These are phyloP conservation scores for Callinectes sapidus DNA, from an alignment of 2,888 invertebrate species.

Conservation along the genomic window DNA sequence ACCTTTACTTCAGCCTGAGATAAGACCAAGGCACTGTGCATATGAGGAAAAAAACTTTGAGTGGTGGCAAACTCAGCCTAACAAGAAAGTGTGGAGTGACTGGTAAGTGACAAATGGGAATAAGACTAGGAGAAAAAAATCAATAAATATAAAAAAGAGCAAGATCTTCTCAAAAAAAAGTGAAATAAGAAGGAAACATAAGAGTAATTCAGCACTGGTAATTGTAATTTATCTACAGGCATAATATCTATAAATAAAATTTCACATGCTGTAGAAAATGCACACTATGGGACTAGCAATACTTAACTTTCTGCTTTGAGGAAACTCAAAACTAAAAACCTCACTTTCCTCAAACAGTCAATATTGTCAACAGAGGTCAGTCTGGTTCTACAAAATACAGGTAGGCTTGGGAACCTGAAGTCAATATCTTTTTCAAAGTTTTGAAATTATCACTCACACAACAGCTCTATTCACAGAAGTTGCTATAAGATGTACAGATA, in stretches of 20 bases:
- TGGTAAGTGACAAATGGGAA: background rate
- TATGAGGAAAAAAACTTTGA: background rate
- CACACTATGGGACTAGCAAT: background rate
- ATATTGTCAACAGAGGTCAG: background rate
- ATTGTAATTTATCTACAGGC: background rate
- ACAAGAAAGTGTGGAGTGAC: background rate
- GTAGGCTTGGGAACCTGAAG: background rate
- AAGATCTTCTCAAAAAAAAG: background rate
- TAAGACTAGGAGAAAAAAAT: background rate
- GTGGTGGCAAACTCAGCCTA: background rate
- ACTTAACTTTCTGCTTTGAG: background rate
- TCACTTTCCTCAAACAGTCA: background rate
- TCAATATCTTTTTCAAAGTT: background rate
- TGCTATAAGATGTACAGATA: background rate
- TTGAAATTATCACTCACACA: background rate
- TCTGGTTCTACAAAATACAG: background rate
- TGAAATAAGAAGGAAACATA: background rate
- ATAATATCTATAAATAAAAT: background rate
- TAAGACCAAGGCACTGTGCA: conserved; percentile 9
- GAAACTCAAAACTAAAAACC: background rate
- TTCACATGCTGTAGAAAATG: background rate
- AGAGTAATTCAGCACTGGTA: background rate
- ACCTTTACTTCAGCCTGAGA: background rate
- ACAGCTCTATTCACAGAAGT: background rate
- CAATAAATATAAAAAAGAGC: background rate